These are phyloP conservation scores for Rhipidura dahli DNA, from an alignment of 2,113 vertebrate genomes.

Conservation along the genomic window DNA sequence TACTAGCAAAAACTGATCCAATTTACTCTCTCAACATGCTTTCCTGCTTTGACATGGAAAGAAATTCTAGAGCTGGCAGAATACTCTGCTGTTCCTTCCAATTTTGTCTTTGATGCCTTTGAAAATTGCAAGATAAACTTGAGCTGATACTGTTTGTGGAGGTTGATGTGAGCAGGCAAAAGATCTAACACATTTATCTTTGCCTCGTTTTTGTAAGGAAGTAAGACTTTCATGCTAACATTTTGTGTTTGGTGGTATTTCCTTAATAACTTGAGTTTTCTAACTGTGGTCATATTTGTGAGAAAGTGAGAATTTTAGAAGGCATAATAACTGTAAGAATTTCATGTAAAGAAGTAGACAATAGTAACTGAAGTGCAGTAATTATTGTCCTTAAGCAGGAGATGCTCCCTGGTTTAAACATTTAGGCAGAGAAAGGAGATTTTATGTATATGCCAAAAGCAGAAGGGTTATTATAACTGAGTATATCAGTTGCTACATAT, in stretches of 20 bases:
- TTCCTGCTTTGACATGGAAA: not conserved
- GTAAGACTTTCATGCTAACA: not conserved
- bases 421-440: not conserved
- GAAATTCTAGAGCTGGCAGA: not conserved
- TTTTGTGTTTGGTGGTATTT: not conserved
- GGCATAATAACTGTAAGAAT: not conserved
- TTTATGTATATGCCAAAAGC: not conserved
- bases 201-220: not conserved
- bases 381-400: not conserved
- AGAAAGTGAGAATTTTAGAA: not conserved
- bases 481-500: fast-evolving
- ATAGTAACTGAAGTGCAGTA: not conserved
- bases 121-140: not conserved
- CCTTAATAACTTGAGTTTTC: not conserved
- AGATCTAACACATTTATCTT: not conserved
- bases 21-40: not conserved
- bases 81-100: not conserved
- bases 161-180: not conserved
- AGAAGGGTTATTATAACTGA: not conserved
- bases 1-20: not conserved
- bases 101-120: not conserved
- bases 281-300: not conserved
- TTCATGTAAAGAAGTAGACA: not conserved
- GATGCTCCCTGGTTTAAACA: not conserved
- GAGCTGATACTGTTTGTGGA: not conserved